Conservation (phyloP, 2,888 invertebrate genomes). For the Pherbina coryleti region DNA sequence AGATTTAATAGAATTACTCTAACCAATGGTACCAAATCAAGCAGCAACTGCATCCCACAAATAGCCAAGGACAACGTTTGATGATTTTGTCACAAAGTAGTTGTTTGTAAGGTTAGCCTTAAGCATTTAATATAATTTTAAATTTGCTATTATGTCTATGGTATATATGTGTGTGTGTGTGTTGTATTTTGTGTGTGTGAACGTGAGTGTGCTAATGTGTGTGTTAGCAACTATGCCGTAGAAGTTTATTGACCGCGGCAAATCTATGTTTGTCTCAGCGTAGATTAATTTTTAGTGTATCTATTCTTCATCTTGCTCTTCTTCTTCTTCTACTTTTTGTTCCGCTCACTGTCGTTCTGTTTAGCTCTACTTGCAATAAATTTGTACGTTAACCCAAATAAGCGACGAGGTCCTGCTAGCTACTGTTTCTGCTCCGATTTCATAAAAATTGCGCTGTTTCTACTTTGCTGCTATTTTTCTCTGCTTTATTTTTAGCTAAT, state of each 20-base stretch:
- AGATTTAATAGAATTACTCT: too few species aligned
- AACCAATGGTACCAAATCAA: too few species aligned
- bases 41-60: too few species aligned
- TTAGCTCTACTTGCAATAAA: constrained; percentile 7
- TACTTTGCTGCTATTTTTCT: background rate
- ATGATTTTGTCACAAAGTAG: too few species aligned
- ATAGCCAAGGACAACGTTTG: background rate
- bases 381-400: constrained; percentile 27
- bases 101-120: background rate
- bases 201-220: background rate
- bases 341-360: background rate
- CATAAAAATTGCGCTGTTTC: background rate
- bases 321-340: background rate
- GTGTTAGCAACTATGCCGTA: background rate
- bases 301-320: background rate
- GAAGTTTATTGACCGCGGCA: constrained; percentile 16
- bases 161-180: background rate
- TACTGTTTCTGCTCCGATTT: constrained; percentile 3
- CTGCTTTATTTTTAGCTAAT: constrained; percentile 8
- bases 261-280: background rate
- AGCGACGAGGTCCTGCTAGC: background rate
- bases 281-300: background rate
- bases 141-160: background rate
- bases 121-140: background rate
- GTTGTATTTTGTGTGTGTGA: background rate